Base-by-base conservation (phyloP, 2,888 invertebrate genomes). In the Chymomyza procnemis region DNA sequence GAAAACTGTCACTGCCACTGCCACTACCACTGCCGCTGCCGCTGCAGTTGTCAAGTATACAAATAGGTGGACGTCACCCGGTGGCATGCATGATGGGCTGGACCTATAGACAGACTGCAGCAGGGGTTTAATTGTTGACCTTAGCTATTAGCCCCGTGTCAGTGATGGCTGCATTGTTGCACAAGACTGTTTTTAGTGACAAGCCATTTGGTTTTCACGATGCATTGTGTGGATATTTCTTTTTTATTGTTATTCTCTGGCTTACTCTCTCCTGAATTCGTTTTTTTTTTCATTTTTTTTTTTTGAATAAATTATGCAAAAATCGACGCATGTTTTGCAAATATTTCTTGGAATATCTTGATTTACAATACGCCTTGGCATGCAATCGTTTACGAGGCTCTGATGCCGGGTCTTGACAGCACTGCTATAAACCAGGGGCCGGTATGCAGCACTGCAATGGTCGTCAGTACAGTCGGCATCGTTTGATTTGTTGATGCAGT, bases 101-200 rank as follows among this genome's bases (percentile, higher is more conserved):
- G 34, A 41, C 34, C 3, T 41, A 41, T 1, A 41, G 34, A 12
- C 34, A 41, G 34, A 41, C 34, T 12, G 34, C 34, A 41, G 34
- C 26, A 4, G 83, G 83, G 85, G 83, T 80, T 86, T 79, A 84
- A 86, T 83, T 86, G 82, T 84, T 86, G 83, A 84, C 83, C 83
- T 69, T 68, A 85, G 86, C 83, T 80, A 87, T 83, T 83, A 83
- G 83, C 88, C 83, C 87, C 72, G 84, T 87, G 87, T 87, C 82
- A 83, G 75, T 72, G 6, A 14, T 81, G 80, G 34, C 18, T 58
- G 41, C 46, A 19, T 19, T 22, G 50, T 18, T 52, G 59, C 16
- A 59, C 41, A 14, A 30, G 21, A 47, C 34, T 16, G 34, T 54
- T 14, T 54, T 19, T 22, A 54, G 54, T 54, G 54, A 54, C 54